Percentiles rank a stretch among this genome's conserved stretches.
Conservation (phyloP, 1,140 invertebrate species). For the Neodiprion pinetum region DNA sequence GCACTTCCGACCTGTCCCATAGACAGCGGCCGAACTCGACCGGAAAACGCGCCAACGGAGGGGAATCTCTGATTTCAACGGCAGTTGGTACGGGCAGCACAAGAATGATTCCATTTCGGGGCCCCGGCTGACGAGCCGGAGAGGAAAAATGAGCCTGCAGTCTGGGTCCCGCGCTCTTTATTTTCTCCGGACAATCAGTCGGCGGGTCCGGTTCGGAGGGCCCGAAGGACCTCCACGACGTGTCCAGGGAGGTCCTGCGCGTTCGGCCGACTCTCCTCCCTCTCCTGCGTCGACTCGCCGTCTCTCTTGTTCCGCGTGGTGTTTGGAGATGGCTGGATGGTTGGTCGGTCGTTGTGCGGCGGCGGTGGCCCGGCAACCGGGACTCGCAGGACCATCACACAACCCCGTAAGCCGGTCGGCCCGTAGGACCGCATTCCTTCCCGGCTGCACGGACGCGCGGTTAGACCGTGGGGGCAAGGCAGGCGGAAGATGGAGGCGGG, state of each 20-base stretch:
- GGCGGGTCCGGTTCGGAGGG: background rate
- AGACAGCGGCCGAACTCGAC: no score
- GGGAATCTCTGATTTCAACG: no score
- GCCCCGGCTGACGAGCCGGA: no score
- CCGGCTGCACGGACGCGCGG: constrained; percentile 37
- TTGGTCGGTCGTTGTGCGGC: background rate
- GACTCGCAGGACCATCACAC: constrained; percentile 27
- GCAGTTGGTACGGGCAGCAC: no score
- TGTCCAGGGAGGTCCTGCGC: background rate
- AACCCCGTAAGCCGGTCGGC: constrained; percentile 35
- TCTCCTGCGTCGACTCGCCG: constrained; percentile 17
- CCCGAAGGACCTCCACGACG: background rate
- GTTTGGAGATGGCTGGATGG: background rate
- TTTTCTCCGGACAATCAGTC: background rate
- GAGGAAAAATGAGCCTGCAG: no score
- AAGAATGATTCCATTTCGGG: no score
- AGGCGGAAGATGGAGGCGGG: background rate
- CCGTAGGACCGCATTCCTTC: constrained; percentile 53
- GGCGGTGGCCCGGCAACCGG: constrained; percentile 7
- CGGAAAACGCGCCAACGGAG: no score
- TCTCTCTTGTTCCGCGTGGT: constrained; percentile 10
- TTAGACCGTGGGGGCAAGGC: background rate
- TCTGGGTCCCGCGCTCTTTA: background rate
- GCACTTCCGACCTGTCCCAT: background rate
- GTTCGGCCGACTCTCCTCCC: constrained; percentile 6